These are phyloP conservation scores for Heliconius sara DNA, from an alignment of 2,888 invertebrate species.

Conservation along the genomic window DNA sequence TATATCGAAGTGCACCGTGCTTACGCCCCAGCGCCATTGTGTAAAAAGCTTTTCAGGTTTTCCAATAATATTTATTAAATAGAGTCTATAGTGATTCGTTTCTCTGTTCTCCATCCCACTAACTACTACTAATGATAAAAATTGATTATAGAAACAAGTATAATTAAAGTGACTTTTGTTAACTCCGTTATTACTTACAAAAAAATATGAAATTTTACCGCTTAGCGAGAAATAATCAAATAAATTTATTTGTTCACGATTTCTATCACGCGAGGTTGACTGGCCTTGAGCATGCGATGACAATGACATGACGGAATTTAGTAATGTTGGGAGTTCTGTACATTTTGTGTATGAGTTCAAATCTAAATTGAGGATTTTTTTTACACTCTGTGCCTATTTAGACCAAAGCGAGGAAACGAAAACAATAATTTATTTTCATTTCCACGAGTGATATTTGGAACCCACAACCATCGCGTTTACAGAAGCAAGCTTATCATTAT, in stretches of 20 bases:
- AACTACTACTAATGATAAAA: background rate
- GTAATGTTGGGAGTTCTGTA: background rate
- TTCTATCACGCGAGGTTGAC: constrained; percentile 36
- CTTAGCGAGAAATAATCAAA: constrained; percentile 8
- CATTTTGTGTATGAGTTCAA: background rate
- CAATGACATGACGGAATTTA: constrained; percentile 24
- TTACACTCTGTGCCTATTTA: too few relatives aligned
- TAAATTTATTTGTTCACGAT: constrained; percentile 29
- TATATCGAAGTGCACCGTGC: too few relatives aligned
- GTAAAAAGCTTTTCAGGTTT: too few relatives aligned
- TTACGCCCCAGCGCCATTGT: too few relatives aligned
- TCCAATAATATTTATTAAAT: too few relatives aligned
- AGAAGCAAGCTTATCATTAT: too few relatives aligned
- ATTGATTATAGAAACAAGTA: background rate
- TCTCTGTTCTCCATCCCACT: background rate
- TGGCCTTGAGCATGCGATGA: constrained; percentile 33
- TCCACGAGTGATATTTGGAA: background rate
- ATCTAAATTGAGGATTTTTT: background rate
- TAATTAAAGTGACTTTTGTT: background rate
- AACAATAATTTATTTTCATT: too few relatives aligned
- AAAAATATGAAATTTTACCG: constrained; percentile 22
- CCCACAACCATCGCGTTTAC: background rate
- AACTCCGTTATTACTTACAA: background rate
- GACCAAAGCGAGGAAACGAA: too few relatives aligned
- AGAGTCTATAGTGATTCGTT: background rate